phyloP scores from a whole-genome alignment of 1,140 invertebrate genomes.

The Battus philenor region DNA sequence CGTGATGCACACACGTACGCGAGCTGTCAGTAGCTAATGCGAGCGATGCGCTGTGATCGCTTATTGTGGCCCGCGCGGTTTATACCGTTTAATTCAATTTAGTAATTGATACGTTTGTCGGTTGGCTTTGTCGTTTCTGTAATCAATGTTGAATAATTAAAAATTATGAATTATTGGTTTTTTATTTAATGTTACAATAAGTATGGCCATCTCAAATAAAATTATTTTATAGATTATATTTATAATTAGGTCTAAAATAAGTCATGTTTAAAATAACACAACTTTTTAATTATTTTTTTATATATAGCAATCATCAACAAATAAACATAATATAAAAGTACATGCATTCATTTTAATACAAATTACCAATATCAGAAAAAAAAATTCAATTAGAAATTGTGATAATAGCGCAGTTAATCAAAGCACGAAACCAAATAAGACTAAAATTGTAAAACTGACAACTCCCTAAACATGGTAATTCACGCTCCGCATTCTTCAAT shows the following conservation, averaged over 20 bases:
- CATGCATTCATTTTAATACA: no score
- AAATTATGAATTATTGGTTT: conserved; percentile 14
- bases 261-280: no score
- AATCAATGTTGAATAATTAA: conserved; percentile 21
- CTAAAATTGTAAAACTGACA: conserved; percentile 69
- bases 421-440: conserved; percentile 50
- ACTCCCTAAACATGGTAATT: conserved; percentile 71
- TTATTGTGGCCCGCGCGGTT: conserved; percentile 65
- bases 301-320: no score
- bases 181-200: background rate
- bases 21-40: conserved; percentile 71
- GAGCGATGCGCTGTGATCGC: conserved; percentile 66
- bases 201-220: no score
- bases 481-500: conserved; percentile 72
- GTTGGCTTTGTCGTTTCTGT: conserved; percentile 44
- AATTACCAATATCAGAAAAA: no score
- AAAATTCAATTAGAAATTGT: no score
- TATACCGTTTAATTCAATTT: conserved; percentile 74
- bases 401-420: conserved; percentile 27
- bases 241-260: no score
- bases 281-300: no score
- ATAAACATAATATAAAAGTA: no score
- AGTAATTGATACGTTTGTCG: conserved; percentile 72
- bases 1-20: conserved; percentile 58
- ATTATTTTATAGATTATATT: no score